Evolutionary conservation across 2,888 invertebrate genomes (phyloP).

Genomic region (Cantharis rustica): DNA sequence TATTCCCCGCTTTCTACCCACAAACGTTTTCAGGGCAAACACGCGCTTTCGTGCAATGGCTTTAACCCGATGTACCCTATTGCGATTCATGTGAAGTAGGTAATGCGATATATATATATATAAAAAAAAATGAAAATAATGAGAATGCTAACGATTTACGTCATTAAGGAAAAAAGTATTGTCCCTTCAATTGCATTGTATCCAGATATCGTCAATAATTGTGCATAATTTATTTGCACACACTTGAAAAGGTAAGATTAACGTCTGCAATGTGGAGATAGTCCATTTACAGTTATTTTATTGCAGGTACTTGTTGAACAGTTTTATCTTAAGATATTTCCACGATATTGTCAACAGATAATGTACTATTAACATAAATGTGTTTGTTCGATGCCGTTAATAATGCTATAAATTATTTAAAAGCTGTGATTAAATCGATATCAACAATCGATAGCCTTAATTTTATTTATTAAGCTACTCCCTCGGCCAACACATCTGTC

Average conservation of each 20-base stretch:
- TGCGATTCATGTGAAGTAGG: slow-evolving; percentile 27
- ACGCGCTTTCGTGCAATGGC: slow-evolving; percentile 23
- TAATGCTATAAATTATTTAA: slow-evolving; percentile 26
- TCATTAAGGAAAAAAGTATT: background rate
- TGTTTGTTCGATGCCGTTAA: slow-evolving; percentile 25
- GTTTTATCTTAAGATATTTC: slow-evolving; percentile 20
- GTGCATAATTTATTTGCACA: background rate
- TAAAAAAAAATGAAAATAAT: background rate
- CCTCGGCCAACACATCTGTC: background rate
- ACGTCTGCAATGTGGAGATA: slow-evolving; percentile 3
- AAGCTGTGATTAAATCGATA: slow-evolving; percentile 17
- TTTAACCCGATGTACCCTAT: slow-evolving; percentile 24
- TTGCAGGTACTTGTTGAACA: slow-evolving; percentile 16
- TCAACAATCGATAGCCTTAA: slow-evolving; percentile 12
- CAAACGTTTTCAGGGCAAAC: slow-evolving; percentile 28
- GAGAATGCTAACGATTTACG: background rate
- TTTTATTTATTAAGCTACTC: slow-evolving; percentile 11
- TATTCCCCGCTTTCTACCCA: slow-evolving; percentile 6
- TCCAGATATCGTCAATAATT: background rate
- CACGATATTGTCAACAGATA: slow-evolving; percentile 24
- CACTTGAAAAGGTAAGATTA: slow-evolving; percentile 2
- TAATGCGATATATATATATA: slow-evolving; percentile 20
- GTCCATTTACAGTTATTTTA: slow-evolving; percentile 23
- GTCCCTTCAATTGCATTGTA: background rate
- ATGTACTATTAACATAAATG: slow-evolving; percentile 18